These are phyloP conservation scores for Agrilus biguttatus DNA, from an alignment of 2,888 invertebrate genomes.

Conservation along the genomic window DNA sequence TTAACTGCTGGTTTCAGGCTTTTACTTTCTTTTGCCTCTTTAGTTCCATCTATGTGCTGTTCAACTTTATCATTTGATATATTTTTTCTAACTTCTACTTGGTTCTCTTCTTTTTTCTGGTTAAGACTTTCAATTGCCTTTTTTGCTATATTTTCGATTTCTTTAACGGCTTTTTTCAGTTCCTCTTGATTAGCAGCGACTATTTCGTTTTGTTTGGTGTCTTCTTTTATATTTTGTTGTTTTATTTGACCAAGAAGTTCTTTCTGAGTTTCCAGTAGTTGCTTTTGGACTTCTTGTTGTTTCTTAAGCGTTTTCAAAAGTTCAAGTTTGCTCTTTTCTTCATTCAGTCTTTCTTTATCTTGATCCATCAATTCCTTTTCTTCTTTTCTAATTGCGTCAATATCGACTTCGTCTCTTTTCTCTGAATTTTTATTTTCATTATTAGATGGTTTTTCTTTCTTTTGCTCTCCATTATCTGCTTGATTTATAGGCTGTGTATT, in stretches of 20 bases:
- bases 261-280: slow-evolving; percentile 52
- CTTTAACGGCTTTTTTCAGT: slow-evolving; percentile 23
- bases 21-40: too few relatives aligned
- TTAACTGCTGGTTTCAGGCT: neutral
- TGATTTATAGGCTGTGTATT: neutral
- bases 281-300: slow-evolving; percentile 52
- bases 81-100: slow-evolving; percentile 1
- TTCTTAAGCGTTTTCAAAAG: slow-evolving; percentile 50
- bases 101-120: slow-evolving; percentile 9
- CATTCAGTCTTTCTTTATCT: slow-evolving; percentile 22
- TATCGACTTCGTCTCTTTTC: slow-evolving; percentile 33
- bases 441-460: neutral
- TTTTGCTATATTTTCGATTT: slow-evolving; percentile 25
- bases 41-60: too few relatives aligned
- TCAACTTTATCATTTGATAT: neutral
- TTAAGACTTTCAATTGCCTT: slow-evolving; percentile 25
- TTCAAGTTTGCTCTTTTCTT: slow-evolving; percentile 27
- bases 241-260: slow-evolving; percentile 45
- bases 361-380: slow-evolving; percentile 30
- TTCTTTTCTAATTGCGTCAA: slow-evolving; percentile 31
- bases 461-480: neutral
- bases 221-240: slow-evolving; percentile 28
- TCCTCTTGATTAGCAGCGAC: slow-evolving; percentile 16
- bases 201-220: slow-evolving; percentile 30
- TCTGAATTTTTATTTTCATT: slow-evolving; percentile 18